Evolutionary conservation across 2,888 invertebrate genomes (phyloP), one percentile per base, ranked within the genome.

Genomic region (Drosophila paramelanica): DNA sequence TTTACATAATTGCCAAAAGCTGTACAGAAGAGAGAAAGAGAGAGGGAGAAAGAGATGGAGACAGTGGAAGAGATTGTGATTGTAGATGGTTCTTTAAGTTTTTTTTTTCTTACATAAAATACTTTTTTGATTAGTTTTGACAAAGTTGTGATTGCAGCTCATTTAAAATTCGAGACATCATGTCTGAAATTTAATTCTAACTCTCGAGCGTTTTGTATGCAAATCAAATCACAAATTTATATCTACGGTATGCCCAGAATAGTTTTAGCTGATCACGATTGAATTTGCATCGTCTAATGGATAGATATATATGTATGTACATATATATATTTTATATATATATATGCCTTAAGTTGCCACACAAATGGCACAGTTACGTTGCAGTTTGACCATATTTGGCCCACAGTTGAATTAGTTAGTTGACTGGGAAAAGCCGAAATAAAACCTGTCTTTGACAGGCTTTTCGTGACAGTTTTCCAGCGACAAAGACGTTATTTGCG

Each of bases 1-100:
- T 85, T 82, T 88, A 82, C 88, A 82, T 88, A 79, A 85, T 88
- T 74, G 74, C 67, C 74, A 66, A 79, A 74, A 67, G 80, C 83
- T 88, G 58, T 36, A 43, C 10, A 52, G 23, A 3, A 20, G 20
- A 20, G 20, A 20, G 3, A 20, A 1, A 20, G 20, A 20, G 3
- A 20, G 20, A 20, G 20, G 1, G 20, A 20, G 20, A 20, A 23
- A 23, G 4, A 23, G 23, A 4, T 2, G 4, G 23, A 23, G 23
- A 1, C 2, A 25, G 39, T n/a, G 23, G 1, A 13, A 31, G 11
- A 38, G 33, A 56, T 7, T 23, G 51, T 46, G 8, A 0, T 23
- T 25, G 52, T 25, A 20, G 25, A 7, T 10, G 41, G 1, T 41
- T 66, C 52, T 46, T 14, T n/a, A 25, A 23, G 25, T 20, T 20